Evolutionary conservation across 2,113 vertebrate genomes (phyloP).

Genomic region (Cisticola juncidis): DNA sequence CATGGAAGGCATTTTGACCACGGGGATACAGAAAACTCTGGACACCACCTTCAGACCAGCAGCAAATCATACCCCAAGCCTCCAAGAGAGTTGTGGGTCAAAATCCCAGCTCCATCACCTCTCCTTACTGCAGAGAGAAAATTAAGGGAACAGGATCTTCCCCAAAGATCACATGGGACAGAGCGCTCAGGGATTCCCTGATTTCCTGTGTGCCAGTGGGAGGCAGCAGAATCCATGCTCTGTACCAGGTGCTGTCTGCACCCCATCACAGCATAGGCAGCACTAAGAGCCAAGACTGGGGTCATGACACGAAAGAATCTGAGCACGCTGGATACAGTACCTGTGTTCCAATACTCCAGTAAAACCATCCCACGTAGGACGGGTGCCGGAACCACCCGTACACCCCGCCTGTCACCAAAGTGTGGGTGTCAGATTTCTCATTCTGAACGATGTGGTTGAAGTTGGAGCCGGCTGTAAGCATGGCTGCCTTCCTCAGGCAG

Average conservation of each 20-base stretch:
- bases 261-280: fast-evolving
- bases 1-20: not conserved
- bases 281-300: not conserved
- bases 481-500: slow-evolving; percentile 89
- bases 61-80: not conserved
- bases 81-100: not conserved
- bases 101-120: fast-evolving
- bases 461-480: slow-evolving; percentile 97
- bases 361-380: slow-evolving; percentile 98
- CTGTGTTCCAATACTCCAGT: slow-evolving; percentile 98
- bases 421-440: slow-evolving; percentile 92
- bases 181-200: fast-evolving
- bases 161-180: not conserved
- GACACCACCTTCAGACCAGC: not conserved
- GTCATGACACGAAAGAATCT: fast-evolving
- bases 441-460: slow-evolving; percentile 99
- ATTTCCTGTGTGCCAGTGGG: not conserved
- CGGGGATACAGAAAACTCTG: not conserved
- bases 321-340: slow-evolving; percentile 31
- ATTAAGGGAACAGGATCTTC: not conserved
- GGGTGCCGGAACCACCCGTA: slow-evolving; percentile 94
- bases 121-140: not conserved
- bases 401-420: slow-evolving; percentile 91
- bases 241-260: not conserved
- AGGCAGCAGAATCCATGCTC: not conserved